Evolutionary conservation across 2,797 vertebrate species (phyloP).

Genomic region (Myotis daubentonii): DNA sequence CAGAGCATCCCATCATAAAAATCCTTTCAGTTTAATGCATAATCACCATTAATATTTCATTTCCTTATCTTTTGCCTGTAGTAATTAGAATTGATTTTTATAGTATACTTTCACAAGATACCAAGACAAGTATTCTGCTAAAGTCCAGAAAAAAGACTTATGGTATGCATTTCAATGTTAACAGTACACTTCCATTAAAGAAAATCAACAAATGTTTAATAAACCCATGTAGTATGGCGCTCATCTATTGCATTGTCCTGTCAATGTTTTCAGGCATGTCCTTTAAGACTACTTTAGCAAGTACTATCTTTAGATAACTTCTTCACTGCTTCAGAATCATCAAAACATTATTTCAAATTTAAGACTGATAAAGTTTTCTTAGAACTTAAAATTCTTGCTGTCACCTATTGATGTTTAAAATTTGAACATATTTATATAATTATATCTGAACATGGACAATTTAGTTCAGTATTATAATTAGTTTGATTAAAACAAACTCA

Average conservation of each 20-base stretch:
- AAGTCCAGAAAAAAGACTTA: slow-evolving; percentile 25
- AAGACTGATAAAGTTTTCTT: not conserved
- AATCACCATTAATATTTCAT: slow-evolving; percentile 67
- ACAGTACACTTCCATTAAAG: slow-evolving; percentile 42
- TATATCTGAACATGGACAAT: not conserved
- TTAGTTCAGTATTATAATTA: not conserved
- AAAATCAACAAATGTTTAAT: slow-evolving; percentile 53
- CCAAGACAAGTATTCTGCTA: slow-evolving; percentile 27
- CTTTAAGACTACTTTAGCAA: not conserved
- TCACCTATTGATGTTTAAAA: not conserved
- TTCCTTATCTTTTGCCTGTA: slow-evolving; percentile 57
- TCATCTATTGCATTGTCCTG: not conserved
- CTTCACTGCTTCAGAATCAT: not conserved
- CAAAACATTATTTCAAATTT: not conserved
- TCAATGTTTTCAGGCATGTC: not conserved
- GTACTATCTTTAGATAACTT: not conserved
- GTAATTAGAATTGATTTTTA: slow-evolving; percentile 77
- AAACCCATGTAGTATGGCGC: not conserved
- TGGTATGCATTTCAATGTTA: slow-evolving; percentile 34
- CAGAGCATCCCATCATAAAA: slow-evolving; percentile 45
- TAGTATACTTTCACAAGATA: slow-evolving; percentile 49
- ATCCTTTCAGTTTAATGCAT: slow-evolving; percentile 52
- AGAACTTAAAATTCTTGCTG: not conserved
- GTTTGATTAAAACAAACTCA: slow-evolving; percentile 14
- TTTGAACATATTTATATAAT: not conserved